Evolutionary conservation across 2,888 invertebrate genomes (phyloP), one percentile per base, ranked within the genome.

Genomic region (Temnothorax ravouxi): DNA sequence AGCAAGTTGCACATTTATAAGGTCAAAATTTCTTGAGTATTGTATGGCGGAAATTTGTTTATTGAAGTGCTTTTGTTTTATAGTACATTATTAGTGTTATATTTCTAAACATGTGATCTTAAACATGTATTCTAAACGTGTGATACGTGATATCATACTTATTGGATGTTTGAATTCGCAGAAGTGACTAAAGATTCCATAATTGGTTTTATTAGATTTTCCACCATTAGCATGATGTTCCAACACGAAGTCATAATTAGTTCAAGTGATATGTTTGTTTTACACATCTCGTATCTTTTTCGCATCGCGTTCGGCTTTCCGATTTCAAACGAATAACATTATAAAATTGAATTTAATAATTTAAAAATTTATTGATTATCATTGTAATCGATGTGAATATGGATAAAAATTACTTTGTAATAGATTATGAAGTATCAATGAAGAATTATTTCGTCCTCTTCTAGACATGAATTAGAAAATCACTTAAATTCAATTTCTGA

Each of bases 161-260:
- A n/a, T 52, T n/a, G 1, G 6, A 1, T n/a, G n/a, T 52, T 38
- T 52, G 25, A 38, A 38, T 67, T 38, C 18, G 13, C 0, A 52
- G n/a, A 66, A 66, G 1, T 41, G 2, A 38, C 18, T 29, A 29
- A 41, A 59, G 3, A 76, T 52, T 76, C 6, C 5, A 9, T 9
- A 74, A 38, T 6, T 15, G 13, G 4, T 44, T 44, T 15, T 3
- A 21, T 50, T 52, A 47, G 6, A 75, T 62, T 75, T 62, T 34
- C 9, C 47, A 50, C 4, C 18, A 62, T 62, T 75, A 62, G 21
- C 38, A 25, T 18, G 9, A 18, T 6, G 21, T 21, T 62, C 15
- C 47, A 62, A 47, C 52, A 21, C 8, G 25, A 34, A 15, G 34
- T 76, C 59, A 50, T 64, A 76, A 64, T 64, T 76, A n/a, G 21